Percentiles rank a stretch among this genome's conserved stretches.
These are phyloP conservation scores for Enteromius argenteus DNA, from an alignment of 2,797 vertebrate genomes.

Conservation along the genomic window DNA sequence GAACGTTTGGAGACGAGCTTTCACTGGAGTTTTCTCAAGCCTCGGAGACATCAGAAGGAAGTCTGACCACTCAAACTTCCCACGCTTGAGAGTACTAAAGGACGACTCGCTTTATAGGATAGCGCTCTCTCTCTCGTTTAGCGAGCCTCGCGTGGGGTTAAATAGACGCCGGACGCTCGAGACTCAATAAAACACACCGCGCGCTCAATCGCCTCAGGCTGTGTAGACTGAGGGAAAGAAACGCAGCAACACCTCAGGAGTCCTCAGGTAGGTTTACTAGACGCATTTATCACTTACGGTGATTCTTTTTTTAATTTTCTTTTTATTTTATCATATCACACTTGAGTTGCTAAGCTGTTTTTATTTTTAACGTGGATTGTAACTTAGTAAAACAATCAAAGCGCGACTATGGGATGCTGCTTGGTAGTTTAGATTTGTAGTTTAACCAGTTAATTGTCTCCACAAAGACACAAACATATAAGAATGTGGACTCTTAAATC, in stretches of 20 bases:
- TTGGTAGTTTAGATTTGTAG: neutral
- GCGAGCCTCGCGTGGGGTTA: slow-evolving; percentile 45
- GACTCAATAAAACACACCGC: neutral
- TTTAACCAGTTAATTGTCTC: neutral
- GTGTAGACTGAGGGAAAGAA: neutral
- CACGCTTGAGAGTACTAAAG: slow-evolving; percentile 71
- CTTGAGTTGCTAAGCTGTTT: neutral
- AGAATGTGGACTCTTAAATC: neutral
- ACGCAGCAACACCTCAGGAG: neutral
- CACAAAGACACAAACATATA: neutral
- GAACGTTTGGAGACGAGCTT: slow-evolving; percentile 63
- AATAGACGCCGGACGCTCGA: neutral
- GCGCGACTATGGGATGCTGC: neutral
- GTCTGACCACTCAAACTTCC: slow-evolving; percentile 67
- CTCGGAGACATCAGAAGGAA: slow-evolving; percentile 66
- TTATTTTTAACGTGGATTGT: neutral
- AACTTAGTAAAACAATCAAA: neutral
- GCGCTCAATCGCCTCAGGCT: slow-evolving; percentile 8
- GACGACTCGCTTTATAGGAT: slow-evolving; percentile 39
- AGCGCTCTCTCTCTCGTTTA: slow-evolving; percentile 57
- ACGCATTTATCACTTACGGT: neutral
- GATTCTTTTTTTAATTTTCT: neutral
- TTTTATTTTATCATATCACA: neutral
- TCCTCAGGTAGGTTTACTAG: slow-evolving; percentile 30
- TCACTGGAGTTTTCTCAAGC: slow-evolving; percentile 57